Evolutionary conservation across 2,797 vertebrate species (phyloP), one percentile per base, ranked within the genome.

Genomic region (Rousettus madagascariensis): DNA sequence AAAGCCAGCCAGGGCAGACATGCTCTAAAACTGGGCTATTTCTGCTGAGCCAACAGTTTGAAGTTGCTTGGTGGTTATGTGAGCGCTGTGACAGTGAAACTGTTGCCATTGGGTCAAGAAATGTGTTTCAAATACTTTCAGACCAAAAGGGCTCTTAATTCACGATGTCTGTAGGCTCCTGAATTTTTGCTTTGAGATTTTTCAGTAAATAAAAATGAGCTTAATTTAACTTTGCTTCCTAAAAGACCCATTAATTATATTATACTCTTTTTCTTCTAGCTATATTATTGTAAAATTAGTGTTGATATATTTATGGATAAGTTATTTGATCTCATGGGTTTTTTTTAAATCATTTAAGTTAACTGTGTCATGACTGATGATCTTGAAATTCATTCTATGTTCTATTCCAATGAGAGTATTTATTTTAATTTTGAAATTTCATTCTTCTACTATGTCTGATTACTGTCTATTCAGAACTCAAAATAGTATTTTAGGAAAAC

Each of bases 201-300:
- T 93, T 59, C 65, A 96, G 49, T 82, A 95, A 95, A 91, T 83
- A 90, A 95, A 95, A 87, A 86, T 79, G 20, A 69, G 9, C 79
- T 95, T 88, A 75, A 90, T 87, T 87, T 90, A 95, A 71, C 61
- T 91, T 80, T 85, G 30, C 90, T 95, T 96, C 71, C 71, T 85
- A 91, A 77, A 93, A 30, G 38, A 92, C n/a, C 92, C 63, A 80
- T 90, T 88, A 86, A 86, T 84, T 94, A 85, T n/a, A 71, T 86
- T 82, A 86, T 69, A 11, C 15, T 90, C n/a, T 85, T 91, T 95
- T 86, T 65, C 69, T 84, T 77, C 65, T 79, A 91, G 59, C 10
- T 91, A 83, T 90, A 43, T 66, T 97, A 43, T 59, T 43, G 53
- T 87, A 85, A 95, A 95, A 92, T 82, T 85, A 91, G 19, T 41